Conservation (phyloP, 1,140 invertebrate genomes). For the Scaptomyza hsui region DNA sequence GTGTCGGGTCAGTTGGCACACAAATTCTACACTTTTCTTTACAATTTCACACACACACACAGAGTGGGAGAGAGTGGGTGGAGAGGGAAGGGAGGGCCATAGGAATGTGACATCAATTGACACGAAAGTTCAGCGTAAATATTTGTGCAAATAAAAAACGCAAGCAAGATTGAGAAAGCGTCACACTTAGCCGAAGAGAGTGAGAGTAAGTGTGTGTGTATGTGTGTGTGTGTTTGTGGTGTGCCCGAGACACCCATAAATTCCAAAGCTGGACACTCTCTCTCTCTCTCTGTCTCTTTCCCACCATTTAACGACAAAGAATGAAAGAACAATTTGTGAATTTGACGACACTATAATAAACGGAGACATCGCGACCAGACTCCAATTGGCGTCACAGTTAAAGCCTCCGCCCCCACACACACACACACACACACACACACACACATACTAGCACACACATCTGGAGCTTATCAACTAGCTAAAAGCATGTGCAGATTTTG, state of each 20-base stretch:
- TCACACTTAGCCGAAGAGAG: slow-evolving; percentile 20
- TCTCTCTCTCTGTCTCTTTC: slow-evolving; percentile 14
- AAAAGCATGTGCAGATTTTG: slow-evolving; percentile 26
- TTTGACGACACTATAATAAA: slow-evolving; percentile 80
- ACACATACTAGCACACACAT: background rate
- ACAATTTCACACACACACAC: slow-evolving; percentile 64
- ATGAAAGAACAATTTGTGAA: slow-evolving; percentile 80
- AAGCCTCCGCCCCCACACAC: slow-evolving; percentile 13
- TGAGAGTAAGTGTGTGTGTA: background rate
- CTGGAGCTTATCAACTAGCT: slow-evolving; percentile 2
- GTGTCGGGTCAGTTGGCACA: slow-evolving; percentile 73
- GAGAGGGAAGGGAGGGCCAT: slow-evolving; percentile 5
- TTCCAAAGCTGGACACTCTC: slow-evolving; percentile 50
- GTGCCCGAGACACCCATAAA: slow-evolving; percentile 68
- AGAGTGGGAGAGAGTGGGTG: background rate
- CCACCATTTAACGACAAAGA: slow-evolving; percentile 77
- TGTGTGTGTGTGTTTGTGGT: slow-evolving; percentile 23
- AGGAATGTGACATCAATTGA: slow-evolving; percentile 80
- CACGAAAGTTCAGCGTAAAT: slow-evolving; percentile 80
- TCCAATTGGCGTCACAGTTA: slow-evolving; percentile 68
- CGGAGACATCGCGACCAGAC: slow-evolving; percentile 79
- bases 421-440: background rate
- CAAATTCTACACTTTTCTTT: slow-evolving; percentile 78
- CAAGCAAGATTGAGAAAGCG: slow-evolving; percentile 34
- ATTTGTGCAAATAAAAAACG: slow-evolving; percentile 75